These are phyloP conservation scores for Scopus umbretta DNA, from an alignment of 2,113 vertebrate species.

Conservation along the genomic window DNA sequence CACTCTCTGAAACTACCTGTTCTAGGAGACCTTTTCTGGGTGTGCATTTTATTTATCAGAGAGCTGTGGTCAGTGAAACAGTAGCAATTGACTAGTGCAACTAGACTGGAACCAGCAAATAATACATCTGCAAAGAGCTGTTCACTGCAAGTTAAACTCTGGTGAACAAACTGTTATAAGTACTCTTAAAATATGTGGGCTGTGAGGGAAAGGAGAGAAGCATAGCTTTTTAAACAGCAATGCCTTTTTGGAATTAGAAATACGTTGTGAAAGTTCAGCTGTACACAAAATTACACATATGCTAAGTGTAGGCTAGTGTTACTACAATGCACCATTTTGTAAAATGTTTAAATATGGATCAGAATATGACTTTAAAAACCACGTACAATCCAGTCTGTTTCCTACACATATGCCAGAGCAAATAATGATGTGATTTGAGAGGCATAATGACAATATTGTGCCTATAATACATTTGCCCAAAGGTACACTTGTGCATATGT, in stretches of 20 bases:
- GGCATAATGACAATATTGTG: slow-evolving; percentile 63
- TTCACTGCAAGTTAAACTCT: neutral
- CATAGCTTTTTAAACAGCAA: neutral
- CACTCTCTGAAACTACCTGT: slow-evolving; percentile 38
- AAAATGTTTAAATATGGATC: slow-evolving; percentile 17
- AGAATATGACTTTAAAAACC: neutral
- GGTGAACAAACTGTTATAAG: neutral
- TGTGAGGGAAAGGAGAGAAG: neutral
- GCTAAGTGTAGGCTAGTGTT: neutral
- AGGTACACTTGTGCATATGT: slow-evolving; percentile 61
- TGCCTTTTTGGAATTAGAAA: neutral
- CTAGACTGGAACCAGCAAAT: slow-evolving; percentile 22
- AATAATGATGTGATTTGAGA: slow-evolving; percentile 61
- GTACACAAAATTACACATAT: neutral
- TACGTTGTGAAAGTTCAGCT: neutral
- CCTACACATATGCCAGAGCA: slow-evolving; percentile 23
- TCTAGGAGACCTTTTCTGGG: slow-evolving; percentile 28
- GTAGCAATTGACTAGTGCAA: neutral
- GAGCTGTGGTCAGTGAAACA: slow-evolving; percentile 48
- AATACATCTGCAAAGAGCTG: neutral
- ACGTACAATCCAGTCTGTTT: neutral
- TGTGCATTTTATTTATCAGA: slow-evolving; percentile 10
- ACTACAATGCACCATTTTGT: neutral
- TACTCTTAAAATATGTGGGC: neutral
- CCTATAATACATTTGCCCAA: slow-evolving; percentile 64